Evolutionary conservation across 2,888 invertebrate species (phyloP).

Genomic region (Gortyna flavago): DNA sequence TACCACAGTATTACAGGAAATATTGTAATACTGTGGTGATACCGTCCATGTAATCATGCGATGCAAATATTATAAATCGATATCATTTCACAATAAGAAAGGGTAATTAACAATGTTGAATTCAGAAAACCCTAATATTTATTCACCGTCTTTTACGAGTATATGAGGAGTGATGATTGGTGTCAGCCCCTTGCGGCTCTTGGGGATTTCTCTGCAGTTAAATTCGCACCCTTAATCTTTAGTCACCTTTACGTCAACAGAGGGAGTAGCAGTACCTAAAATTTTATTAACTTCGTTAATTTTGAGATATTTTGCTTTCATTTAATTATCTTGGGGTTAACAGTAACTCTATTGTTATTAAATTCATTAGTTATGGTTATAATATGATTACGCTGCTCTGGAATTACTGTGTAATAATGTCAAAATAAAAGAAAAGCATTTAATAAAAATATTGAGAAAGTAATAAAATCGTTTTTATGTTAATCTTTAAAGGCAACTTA

Average conservation of each 20-base stretch:
- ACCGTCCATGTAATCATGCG: neutral
- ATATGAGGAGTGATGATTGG: neutral
- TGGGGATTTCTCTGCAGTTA: neutral
- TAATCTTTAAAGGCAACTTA: neutral
- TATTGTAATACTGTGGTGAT: too few relatives aligned
- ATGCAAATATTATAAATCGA: neutral
- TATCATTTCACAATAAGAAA: neutral
- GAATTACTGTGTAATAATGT: neutral
- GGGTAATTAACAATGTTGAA: neutral
- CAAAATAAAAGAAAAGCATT: neutral
- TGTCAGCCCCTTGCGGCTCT: neutral
- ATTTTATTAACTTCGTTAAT: neutral
- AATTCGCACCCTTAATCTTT: constrained; percentile 19
- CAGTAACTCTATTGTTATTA: neutral
- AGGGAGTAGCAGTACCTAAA: constrained; percentile 4
- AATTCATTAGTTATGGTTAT: neutral
- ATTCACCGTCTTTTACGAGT: constrained; percentile 1
- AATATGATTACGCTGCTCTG: neutral
- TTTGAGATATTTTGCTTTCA: constrained; percentile 7
- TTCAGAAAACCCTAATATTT: neutral
- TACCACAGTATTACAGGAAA: too few relatives aligned
- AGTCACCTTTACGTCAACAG: constrained; percentile 4
- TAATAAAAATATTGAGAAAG: neutral
- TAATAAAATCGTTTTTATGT: neutral
- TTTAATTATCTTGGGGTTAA: neutral